phyloP scores from a whole-genome alignment of 1,140 invertebrate species.

The Panulirus ornatus region DNA sequence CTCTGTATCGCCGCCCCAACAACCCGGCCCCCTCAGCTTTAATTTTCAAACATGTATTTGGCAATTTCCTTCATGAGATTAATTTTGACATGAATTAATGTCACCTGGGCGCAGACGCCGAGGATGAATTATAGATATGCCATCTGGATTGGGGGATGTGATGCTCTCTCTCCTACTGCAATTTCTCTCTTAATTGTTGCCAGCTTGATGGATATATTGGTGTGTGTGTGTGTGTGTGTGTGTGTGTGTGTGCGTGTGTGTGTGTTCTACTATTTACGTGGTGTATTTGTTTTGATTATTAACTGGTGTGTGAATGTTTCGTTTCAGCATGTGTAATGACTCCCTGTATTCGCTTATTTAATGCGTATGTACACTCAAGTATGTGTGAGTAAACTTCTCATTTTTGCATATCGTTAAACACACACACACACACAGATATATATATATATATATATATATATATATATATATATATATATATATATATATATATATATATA shows the following conservation, averaged over 20 bases:
- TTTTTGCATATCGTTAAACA: no score
- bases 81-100: slow-evolving; percentile 44
- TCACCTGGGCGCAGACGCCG: neutral
- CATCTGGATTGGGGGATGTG: neutral
- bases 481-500: no score
- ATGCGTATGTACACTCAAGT: no score
- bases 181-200: slow-evolving; percentile 36
- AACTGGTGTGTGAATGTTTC: no score
- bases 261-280: slow-evolving; percentile 4
- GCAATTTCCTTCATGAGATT: slow-evolving; percentile 39
- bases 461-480: no score
- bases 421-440: no score
- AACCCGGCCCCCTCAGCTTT: neutral
- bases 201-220: neutral
- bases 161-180: neutral
- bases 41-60: slow-evolving; percentile 37
- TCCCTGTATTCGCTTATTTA: no score
- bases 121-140: slow-evolving; percentile 25
- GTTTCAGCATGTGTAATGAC: no score
- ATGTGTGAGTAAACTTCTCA: no score
- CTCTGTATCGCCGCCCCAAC: no score
- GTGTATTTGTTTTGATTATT: no score
- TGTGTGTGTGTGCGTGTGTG: slow-evolving; percentile 37
- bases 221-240: slow-evolving; percentile 41
- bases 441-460: no score